phyloP scores from a whole-genome alignment of 2,797 vertebrate species.

The Enteromius fasciolatus region DNA sequence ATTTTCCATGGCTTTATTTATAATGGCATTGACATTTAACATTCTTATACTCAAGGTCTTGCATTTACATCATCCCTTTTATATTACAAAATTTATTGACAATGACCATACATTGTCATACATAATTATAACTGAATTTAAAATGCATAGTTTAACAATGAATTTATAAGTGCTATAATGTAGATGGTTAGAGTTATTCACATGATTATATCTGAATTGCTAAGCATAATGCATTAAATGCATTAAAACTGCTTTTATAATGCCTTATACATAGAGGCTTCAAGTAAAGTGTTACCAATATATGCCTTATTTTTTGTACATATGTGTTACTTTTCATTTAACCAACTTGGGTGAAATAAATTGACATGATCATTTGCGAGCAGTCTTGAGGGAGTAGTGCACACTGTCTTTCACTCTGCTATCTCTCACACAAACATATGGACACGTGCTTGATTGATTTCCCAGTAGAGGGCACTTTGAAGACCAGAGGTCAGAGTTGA shows the following conservation, averaged over 20 bases:
- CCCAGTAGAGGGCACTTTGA: slow-evolving; percentile 15
- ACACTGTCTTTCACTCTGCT: neutral
- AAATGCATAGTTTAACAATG: neutral
- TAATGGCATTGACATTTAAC: neutral
- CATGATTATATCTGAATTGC: neutral
- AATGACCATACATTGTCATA: neutral
- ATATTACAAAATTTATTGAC: neutral
- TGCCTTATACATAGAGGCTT: neutral
- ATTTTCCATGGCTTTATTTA: neutral
- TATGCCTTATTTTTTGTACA: neutral
- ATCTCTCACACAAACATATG: slow-evolving; percentile 11
- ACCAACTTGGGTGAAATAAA: neutral
- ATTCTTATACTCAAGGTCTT: neutral
- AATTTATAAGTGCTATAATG: neutral
- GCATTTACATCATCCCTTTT: neutral
- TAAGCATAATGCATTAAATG: neutral
- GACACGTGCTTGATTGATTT: slow-evolving; percentile 27
- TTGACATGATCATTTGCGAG: slow-evolving; percentile 21
- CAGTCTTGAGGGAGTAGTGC: neutral
- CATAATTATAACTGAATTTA: neutral
- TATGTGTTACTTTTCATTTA: neutral
- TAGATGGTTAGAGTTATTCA: neutral
- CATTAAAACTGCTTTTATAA: neutral
- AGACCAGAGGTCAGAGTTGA: slow-evolving; percentile 19
- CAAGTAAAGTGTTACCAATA: neutral